Evolutionary conservation across 1,140 invertebrate genomes (phyloP).

Genomic region (Leptinotarsa defecta): DNA sequence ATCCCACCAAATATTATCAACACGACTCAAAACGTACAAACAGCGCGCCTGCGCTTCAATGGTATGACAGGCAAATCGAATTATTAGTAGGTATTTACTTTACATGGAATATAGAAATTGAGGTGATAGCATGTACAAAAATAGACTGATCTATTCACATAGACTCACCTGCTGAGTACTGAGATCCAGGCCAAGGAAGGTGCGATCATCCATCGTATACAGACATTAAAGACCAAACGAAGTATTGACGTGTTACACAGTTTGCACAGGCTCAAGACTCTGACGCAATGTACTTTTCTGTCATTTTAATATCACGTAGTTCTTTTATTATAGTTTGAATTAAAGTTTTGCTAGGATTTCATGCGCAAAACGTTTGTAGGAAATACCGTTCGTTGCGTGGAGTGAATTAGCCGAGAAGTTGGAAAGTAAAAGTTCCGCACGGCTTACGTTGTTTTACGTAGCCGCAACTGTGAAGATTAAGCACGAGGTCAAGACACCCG

Average conservation of each 20-base stretch:
- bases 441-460: neutral
- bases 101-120: conserved; percentile 12
- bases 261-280: neutral
- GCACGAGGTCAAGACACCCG: conserved; percentile 11
- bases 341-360: neutral
- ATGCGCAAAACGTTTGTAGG: neutral
- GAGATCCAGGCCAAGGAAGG: conserved; percentile 73
- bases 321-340: conserved; percentile 2
- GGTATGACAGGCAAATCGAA: conserved; percentile 32
- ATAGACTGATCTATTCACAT: neutral
- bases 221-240: conserved; percentile 13
- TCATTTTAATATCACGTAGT: neutral
- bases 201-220: conserved; percentile 21
- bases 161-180: conserved; percentile 77
- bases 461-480: neutral
- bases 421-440: conserved; percentile 1
- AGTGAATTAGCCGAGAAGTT: neutral
- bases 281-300: neutral
- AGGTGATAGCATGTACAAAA: too few species aligned
- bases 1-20: too few species aligned
- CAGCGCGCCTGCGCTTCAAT: neutral
- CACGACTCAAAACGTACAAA: neutral
- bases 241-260: neutral
- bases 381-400: neutral
- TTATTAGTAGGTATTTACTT: conserved; percentile 28